These are phyloP conservation scores for Acromyrmex charruanus DNA, from an alignment of 1,140 invertebrate genomes.

Conservation along the genomic window DNA sequence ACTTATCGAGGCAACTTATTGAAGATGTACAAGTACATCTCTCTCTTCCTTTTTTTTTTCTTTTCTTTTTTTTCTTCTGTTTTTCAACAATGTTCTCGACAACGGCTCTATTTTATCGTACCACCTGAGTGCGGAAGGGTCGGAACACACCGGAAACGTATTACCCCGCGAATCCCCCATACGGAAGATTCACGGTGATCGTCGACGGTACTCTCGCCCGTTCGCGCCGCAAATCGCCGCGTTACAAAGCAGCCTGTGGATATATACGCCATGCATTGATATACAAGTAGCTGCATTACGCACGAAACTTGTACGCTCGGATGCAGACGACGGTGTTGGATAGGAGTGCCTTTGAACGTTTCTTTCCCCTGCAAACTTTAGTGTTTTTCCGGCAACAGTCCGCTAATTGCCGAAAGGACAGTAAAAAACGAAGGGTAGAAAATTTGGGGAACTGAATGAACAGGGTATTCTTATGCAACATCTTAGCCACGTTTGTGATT, in stretches of 20 bases:
- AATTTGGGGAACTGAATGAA: not conserved
- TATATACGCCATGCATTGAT: slow-evolving; percentile 42
- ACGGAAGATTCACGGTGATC: slow-evolving; percentile 54
- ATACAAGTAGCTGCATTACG: slow-evolving; percentile 42
- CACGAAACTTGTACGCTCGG: slow-evolving; percentile 22
- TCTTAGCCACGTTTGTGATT: not conserved
- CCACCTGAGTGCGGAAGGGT: slow-evolving; percentile 28
- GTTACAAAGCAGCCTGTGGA: slow-evolving; percentile 31
- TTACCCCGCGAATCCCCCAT: slow-evolving; percentile 44
- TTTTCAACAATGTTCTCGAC: slow-evolving; percentile 36
- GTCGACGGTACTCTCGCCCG: slow-evolving; percentile 44
- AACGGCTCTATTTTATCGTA: slow-evolving; percentile 40
- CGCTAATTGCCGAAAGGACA: not conserved
- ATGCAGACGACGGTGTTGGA: not conserved
- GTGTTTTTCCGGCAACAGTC: not conserved
- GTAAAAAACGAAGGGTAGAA: not conserved
- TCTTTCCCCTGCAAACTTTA: not conserved
- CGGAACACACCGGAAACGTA: slow-evolving; percentile 36
- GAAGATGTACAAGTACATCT: slow-evolving; percentile 19
- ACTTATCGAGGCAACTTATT: slow-evolving; percentile 43
- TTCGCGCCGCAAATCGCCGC: slow-evolving; percentile 27
- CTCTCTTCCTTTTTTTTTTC: not conserved
- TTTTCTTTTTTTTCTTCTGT: not conserved
- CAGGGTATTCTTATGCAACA: not conserved
- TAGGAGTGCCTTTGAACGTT: not conserved